Percentiles rank a stretch among this genome's conserved stretches.
These are phyloP conservation scores for Leuciscus waleckii DNA, from an alignment of 2,797 vertebrate species.

Conservation along the genomic window DNA sequence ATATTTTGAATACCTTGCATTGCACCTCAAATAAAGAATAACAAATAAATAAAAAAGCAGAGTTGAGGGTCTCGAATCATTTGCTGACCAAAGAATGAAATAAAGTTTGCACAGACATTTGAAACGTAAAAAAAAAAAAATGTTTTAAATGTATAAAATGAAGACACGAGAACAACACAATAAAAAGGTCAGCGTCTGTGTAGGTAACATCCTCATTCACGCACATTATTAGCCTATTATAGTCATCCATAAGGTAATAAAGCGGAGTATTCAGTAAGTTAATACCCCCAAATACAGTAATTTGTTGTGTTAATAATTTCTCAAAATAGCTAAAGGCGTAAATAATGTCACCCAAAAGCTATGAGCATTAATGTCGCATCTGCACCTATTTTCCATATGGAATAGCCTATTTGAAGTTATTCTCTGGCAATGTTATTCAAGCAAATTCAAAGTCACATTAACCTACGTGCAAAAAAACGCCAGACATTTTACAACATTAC, in stretches of 20 bases:
- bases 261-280: neutral
- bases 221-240: neutral
- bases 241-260: neutral
- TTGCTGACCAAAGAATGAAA: neutral
- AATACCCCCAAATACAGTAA: neutral
- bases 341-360: neutral
- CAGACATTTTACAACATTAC: conserved; percentile 45
- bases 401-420: neutral
- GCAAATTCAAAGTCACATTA: conserved; percentile 12
- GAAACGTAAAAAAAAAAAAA: neutral
- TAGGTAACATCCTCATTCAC: neutral
- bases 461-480: conserved; percentile 1
- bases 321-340: neutral
- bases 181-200: neutral
- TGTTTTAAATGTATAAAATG: neutral
- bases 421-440: neutral
- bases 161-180: neutral
- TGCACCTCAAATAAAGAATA: neutral
- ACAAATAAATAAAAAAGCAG: neutral
- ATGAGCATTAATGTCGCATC: neutral
- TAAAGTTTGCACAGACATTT: neutral
- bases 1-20: neutral
- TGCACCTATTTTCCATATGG: neutral
- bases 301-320: neutral
- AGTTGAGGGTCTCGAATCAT: neutral